Base-by-base conservation (phyloP, 2,888 invertebrate species). In the Flexamia atlantica region DNA sequence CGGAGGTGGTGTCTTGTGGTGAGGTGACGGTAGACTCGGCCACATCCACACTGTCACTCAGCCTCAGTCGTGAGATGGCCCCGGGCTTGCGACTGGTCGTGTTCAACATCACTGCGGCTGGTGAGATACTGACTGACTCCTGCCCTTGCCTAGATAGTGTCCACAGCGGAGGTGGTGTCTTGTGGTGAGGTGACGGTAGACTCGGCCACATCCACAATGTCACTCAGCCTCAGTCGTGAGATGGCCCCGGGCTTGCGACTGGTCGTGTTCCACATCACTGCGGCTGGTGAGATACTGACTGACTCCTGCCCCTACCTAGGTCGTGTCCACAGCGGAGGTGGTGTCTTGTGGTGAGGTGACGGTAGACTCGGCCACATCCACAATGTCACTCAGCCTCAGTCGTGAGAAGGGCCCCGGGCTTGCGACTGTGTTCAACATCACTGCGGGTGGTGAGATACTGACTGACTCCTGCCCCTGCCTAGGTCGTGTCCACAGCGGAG, bases 321-420 rank as follows among this genome's bases (percentile, higher is more conserved):
- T 92, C 53, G 89, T 91, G 50, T 90, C 92, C 7, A 91, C 91
- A 87, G 92, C 91, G 3, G 90, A 92, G 85, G 90, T 92, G 76
- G 87, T 92, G 40, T 89, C 90, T 79, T 87, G 89, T 4, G 89
- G 88, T 23, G 88, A 88, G 74, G 88, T 89, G 76, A 83, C 79
- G 10, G 83, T 89, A 14, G 85, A 68, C 7, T 83, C 86, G 50
- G 87, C 83, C 83, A 86, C 87, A 36, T 88, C 89, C 25, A 92
- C 92, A 0, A 91, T 93, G 86, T 90, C 92, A 0, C 88, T 93
- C 0, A 90, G 92, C 0, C 88, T 92, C 30, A 91, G 92, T 9
- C 88, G 91, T 36, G 92, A 92, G 86, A 93, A 93, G 93, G 91
- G 92, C 0, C 93, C 93, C 0, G 91, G 90, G 12, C 92, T 92